Evolutionary conservation across 1,140 invertebrate genomes (phyloP), one percentile per base, ranked within the genome.

Genomic region (Dolichoris vasculosae): DNA sequence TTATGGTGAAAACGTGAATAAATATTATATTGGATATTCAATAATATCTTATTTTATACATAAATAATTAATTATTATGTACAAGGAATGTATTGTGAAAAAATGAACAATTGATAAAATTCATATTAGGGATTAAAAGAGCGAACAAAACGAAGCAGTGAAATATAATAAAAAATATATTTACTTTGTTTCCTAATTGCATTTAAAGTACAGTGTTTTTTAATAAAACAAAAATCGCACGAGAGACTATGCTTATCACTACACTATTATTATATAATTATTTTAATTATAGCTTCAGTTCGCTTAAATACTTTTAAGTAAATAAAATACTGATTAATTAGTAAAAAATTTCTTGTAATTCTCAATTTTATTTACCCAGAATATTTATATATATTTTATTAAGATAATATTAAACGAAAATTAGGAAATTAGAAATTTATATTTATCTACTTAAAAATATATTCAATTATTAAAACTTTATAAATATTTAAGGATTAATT

Each of bases 111-210:
- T 80, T 59, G 38, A 64, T 77, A 63, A 59, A 64, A 40, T 64
- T 64, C 51, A 59, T 59, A 51, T 51, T 83, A 83, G 69, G 81
- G 48, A 73, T 82, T 76, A 75, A 83, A 75, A 73, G n/a, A 73
- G 51, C 69, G 69, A 83, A 83, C 69, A 76, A 75, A 76, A 76
- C 76, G 71, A 63, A 83, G 76, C 73, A 77, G 43, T 83, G 20
- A 73, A 83, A 83, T 77, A 83, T 83, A 76, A 77, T 83, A 67
- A 82, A 77, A 83, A 76, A 73, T 73, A 83, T 77, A 83, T 83
- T 83, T 83, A 77, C 55, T 83, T 83, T 83, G 59, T 83, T 83
- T 67, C 59, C 35, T 77, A 83, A 64, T 55, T 64, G 69, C 73
- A 83, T 83, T 83, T 75, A 64, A 76, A 73, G 23, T 64, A 46